phyloP scores from a whole-genome alignment of 2,797 vertebrate genomes.

The Menidia menidia region DNA sequence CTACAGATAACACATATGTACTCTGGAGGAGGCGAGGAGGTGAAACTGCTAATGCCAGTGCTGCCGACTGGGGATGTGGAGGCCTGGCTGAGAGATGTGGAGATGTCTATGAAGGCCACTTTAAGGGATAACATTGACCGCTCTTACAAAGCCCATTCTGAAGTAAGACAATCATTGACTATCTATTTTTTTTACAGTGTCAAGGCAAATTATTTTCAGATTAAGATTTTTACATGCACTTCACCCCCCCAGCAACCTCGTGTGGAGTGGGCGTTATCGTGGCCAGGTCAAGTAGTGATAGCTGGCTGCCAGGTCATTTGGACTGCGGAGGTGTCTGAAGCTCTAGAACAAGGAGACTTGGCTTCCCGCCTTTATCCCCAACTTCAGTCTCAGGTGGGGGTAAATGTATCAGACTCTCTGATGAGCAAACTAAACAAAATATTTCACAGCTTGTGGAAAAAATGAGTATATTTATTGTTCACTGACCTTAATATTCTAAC shows the following conservation, averaged over 20 bases:
- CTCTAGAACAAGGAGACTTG: slow-evolving; percentile 85
- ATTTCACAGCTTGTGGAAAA: background rate
- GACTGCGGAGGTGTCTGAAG: slow-evolving; percentile 90
- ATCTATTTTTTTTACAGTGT: background rate
- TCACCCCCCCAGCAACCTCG: slow-evolving; percentile 80
- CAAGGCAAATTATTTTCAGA: background rate
- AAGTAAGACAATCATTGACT: slow-evolving; percentile 70
- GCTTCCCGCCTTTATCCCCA: slow-evolving; percentile 83
- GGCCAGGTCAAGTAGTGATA: slow-evolving; percentile 96
- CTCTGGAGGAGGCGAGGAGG: slow-evolving; percentile 92
- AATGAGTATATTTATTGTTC: background rate
- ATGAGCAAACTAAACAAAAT: background rate
- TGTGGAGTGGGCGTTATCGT: slow-evolving; percentile 88
- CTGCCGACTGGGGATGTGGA: slow-evolving; percentile 89
- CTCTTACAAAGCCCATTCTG: slow-evolving; percentile 84
- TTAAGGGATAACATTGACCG: slow-evolving; percentile 86
- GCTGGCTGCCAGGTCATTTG: slow-evolving; percentile 93
- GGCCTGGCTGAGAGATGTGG: slow-evolving; percentile 90
- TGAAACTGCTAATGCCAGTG: slow-evolving; percentile 82
- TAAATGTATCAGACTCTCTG: background rate
- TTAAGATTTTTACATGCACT: background rate
- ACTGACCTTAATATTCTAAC: background rate
- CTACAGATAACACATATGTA: slow-evolving; percentile 94
- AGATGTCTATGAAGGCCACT: slow-evolving; percentile 90
- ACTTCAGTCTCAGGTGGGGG: slow-evolving; percentile 85